phyloP scores from a whole-genome alignment of 2,797 vertebrate species.

The Ceryle rudis region DNA sequence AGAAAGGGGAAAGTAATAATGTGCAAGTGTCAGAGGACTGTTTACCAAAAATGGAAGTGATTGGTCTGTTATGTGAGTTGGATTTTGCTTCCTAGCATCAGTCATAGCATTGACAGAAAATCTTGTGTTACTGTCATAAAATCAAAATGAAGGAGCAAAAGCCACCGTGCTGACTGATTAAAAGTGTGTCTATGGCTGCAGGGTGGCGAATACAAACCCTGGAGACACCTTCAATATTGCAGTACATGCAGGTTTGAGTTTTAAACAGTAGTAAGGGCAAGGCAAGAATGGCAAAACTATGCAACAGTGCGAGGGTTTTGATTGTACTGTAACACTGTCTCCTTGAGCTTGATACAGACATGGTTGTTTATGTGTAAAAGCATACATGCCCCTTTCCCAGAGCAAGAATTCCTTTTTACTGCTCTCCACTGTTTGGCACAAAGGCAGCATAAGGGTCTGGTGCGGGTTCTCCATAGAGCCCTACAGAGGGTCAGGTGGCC shows the following conservation, averaged over 20 bases:
- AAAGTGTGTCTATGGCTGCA: not conserved
- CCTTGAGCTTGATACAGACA: not conserved
- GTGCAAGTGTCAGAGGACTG: not conserved
- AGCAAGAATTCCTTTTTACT: not conserved
- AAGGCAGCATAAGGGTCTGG: not conserved
- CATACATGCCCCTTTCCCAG: not conserved
- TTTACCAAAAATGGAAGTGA: not conserved
- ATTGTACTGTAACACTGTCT: rapidly evolving
- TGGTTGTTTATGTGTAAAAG: not conserved
- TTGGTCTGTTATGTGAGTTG: not conserved
- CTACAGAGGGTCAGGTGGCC: not conserved
- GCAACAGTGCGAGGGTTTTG: not conserved
- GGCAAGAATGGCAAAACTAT: not conserved
- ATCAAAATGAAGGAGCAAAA: not conserved
- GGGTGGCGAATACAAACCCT: not conserved
- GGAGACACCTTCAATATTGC: not conserved
- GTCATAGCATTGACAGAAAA: not conserved
- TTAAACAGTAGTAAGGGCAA: not conserved
- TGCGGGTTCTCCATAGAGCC: rapidly evolving
- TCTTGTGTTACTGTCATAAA: not conserved
- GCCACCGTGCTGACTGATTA: not conserved
- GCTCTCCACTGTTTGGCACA: not conserved
- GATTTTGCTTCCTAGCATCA: not conserved
- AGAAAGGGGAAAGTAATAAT: not conserved
- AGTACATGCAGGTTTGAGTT: not conserved